Evolutionary conservation across 2,888 invertebrate species (phyloP).

Genomic region (Syrphus vitripennis): DNA sequence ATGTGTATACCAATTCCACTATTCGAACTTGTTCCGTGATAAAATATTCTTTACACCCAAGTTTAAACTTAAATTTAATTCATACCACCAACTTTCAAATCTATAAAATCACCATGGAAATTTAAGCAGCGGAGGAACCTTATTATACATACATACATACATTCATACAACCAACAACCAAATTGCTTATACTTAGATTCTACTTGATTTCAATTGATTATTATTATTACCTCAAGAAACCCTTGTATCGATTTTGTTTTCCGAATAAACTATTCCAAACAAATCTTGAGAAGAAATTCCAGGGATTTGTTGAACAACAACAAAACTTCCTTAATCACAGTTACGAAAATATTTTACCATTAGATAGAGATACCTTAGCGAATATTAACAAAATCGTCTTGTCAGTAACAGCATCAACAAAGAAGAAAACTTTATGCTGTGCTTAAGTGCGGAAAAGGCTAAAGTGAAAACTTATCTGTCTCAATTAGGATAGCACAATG

Average conservation of each 20-base stretch:
- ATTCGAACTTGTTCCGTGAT: neutral
- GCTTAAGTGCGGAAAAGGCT: neutral
- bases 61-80: neutral
- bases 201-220: neutral
- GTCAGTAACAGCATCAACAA: constrained; percentile 8
- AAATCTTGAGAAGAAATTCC: neutral
- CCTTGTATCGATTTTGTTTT: neutral
- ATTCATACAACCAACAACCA: neutral
- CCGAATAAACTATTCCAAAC: neutral
- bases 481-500: constrained; percentile 16
- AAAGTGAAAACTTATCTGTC: constrained; percentile 46
- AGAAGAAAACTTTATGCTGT: constrained; percentile 20
- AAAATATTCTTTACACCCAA: neutral
- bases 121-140: neutral
- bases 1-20: neutral
- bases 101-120: neutral
- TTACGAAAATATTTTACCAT: neutral
- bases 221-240: neutral
- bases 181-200: neutral
- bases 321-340: constrained; percentile 41
- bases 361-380: neutral
- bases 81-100: neutral
- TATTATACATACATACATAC: too few relatives aligned
- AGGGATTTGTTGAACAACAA: constrained; percentile 26
- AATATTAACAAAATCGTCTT: constrained; percentile 14